Evolutionary conservation across 2,797 vertebrate genomes (phyloP).

Genomic region (Amniataba percoides): DNA sequence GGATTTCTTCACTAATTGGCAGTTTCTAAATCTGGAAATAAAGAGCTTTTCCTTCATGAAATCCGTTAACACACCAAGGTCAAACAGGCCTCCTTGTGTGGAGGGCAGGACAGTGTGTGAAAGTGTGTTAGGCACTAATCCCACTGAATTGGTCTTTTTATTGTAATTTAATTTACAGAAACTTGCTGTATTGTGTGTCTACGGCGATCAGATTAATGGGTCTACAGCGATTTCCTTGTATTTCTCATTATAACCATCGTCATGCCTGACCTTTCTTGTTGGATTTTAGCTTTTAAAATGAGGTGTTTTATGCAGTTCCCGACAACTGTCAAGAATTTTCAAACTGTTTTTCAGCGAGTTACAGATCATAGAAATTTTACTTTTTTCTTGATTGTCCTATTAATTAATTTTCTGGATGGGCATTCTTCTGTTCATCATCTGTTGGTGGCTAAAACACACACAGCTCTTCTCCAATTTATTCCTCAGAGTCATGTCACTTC

Average conservation of each 20-base stretch:
- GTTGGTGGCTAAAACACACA: neutral
- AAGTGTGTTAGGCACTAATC: slow-evolving; percentile 1
- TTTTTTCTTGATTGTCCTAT: neutral
- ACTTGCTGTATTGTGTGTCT: neutral
- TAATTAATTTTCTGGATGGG: neutral
- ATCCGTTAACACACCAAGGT: slow-evolving; percentile 49
- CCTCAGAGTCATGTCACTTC: neutral
- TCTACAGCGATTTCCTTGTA: neutral
- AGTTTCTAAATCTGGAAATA: slow-evolving; percentile 70
- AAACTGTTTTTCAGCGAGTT: neutral
- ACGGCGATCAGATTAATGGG: neutral
- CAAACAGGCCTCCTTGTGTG: slow-evolving; percentile 26
- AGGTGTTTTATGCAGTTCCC: neutral
- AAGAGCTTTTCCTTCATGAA: slow-evolving; percentile 57
- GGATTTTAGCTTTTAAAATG: neutral
- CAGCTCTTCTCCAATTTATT: neutral
- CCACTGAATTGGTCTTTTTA: neutral
- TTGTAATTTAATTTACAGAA: slow-evolving; percentile 11
- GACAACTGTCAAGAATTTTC: neutral
- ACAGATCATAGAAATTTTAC: neutral
- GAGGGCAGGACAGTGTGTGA: neutral
- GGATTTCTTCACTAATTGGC: slow-evolving; percentile 70
- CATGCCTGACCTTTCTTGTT: neutral
- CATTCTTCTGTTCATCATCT: neutral
- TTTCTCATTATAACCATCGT: neutral